These are phyloP conservation scores for Fukomys damarensis DNA, from an alignment of 2,113 vertebrate genomes.

Conservation along the genomic window DNA sequence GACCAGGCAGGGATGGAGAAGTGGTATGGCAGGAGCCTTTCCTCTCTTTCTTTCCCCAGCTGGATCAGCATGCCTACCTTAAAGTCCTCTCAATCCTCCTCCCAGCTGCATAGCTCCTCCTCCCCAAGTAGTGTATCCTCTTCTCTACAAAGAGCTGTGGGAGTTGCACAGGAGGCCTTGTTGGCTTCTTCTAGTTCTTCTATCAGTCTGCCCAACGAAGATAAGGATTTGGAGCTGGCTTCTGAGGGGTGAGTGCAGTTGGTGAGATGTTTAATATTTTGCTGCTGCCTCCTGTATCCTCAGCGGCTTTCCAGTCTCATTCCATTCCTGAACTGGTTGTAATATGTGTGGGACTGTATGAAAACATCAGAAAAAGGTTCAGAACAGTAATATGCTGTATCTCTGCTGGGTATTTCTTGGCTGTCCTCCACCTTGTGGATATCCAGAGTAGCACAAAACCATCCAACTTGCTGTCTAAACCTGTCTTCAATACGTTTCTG, in stretches of 20 bases:
- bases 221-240: background rate
- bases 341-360: background rate
- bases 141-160: background rate
- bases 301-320: background rate
- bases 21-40: background rate
- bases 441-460: background rate
- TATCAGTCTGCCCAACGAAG: background rate
- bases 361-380: background rate
- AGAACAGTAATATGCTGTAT: background rate
- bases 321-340: background rate
- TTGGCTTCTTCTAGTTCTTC: conserved; percentile 48
- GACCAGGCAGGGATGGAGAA: background rate
- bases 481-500: background rate
- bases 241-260: conserved; percentile 69
- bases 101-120: background rate
- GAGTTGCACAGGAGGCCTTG: background rate
- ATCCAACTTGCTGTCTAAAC: background rate
- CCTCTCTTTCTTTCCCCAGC: background rate
- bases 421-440: background rate
- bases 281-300: background rate
- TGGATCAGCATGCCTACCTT: conserved; percentile 46
- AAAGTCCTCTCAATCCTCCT: conserved; percentile 12
- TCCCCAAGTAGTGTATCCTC: conserved; percentile 53
- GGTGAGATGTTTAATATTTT: background rate
- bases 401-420: background rate